Percentiles rank a stretch among this genome's conserved stretches.
Conservation (phyloP, 2,888 invertebrate species). For the Vesta saturnalis region DNA sequence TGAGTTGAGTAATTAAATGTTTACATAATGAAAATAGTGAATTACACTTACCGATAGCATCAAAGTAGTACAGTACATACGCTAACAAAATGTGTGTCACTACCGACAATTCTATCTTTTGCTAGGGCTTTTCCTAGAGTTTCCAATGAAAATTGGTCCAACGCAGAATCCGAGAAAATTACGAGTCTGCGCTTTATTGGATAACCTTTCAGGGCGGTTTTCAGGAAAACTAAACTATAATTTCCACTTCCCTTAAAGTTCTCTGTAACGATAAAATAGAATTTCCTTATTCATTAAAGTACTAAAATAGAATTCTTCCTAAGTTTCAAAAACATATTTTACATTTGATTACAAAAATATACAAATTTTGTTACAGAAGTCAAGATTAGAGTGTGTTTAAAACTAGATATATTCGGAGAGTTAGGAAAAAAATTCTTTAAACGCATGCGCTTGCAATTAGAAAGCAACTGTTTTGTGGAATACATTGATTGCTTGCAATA, state of each 20-base stretch:
- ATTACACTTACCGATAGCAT: slow-evolving; percentile 6
- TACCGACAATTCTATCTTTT: slow-evolving; percentile 42
- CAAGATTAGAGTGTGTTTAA: not conserved
- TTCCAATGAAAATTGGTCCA: slow-evolving; percentile 49
- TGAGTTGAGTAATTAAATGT: not conserved
- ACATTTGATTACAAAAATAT: not conserved
- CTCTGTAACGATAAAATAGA: slow-evolving; percentile 17
- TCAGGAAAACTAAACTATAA: slow-evolving; percentile 25
- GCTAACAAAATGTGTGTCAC: slow-evolving; percentile 34
- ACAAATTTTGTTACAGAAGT: not conserved
- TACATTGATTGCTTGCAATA: slow-evolving; percentile 8
- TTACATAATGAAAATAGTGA: not conserved
- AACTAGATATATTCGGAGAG: not conserved
- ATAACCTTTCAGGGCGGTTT: slow-evolving; percentile 42
- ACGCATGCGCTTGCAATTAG: slow-evolving; percentile 2
- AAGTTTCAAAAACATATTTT: not conserved
- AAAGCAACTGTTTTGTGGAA: not conserved
- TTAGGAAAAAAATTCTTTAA: not conserved
- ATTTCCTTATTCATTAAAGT: not conserved
- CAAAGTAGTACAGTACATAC: slow-evolving; percentile 24
- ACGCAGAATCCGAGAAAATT: slow-evolving; percentile 51
- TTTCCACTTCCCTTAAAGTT: slow-evolving; percentile 20
- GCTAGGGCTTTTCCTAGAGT: slow-evolving; percentile 42
- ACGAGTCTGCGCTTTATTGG: slow-evolving; percentile 48
- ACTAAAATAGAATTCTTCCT: slow-evolving; percentile 10